Percentiles rank a stretch among this genome's conserved stretches.
Conservation (phyloP, 2,113 vertebrate genomes). For the Camelus bactrianus region DNA sequence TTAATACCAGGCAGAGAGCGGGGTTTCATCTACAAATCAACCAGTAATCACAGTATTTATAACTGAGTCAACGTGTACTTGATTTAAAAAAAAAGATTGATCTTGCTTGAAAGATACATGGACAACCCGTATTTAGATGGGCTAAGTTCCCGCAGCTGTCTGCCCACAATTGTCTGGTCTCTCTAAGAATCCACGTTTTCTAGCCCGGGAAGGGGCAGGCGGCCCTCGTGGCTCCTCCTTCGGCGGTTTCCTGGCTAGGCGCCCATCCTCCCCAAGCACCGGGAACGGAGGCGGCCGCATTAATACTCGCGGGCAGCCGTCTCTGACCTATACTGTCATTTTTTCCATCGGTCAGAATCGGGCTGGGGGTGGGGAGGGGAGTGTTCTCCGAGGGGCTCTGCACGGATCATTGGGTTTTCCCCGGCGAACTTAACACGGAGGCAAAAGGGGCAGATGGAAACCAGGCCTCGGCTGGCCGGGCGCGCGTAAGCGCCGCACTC, state of each 20-base stretch:
- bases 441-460: constrained; percentile 83
- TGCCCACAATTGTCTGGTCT: constrained; percentile 69
- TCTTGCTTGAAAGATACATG: constrained; percentile 13
- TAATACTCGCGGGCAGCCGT: constrained; percentile 47
- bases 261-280: constrained; percentile 51
- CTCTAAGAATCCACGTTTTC: constrained; percentile 69
- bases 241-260: constrained; percentile 52
- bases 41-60: constrained; percentile 55
- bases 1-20: not conserved
- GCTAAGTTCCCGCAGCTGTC: constrained; percentile 35
- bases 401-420: constrained; percentile 65
- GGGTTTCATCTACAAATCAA: constrained; percentile 41
- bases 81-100: not conserved
- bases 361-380: not conserved
- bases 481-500: constrained; percentile 65
- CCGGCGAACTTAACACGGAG: constrained; percentile 52
- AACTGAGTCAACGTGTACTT: constrained; percentile 38
- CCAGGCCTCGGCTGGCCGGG: constrained; percentile 77
- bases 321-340: constrained; percentile 71
- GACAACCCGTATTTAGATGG: constrained; percentile 54
- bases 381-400: constrained; percentile 22
- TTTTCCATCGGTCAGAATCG: constrained; percentile 57
- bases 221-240: constrained; percentile 70
- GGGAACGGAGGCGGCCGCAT: not conserved
- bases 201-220: constrained; percentile 63